Evolutionary conservation across 2,797 vertebrate species (phyloP).

Genomic region (Taenioides sp.): DNA sequence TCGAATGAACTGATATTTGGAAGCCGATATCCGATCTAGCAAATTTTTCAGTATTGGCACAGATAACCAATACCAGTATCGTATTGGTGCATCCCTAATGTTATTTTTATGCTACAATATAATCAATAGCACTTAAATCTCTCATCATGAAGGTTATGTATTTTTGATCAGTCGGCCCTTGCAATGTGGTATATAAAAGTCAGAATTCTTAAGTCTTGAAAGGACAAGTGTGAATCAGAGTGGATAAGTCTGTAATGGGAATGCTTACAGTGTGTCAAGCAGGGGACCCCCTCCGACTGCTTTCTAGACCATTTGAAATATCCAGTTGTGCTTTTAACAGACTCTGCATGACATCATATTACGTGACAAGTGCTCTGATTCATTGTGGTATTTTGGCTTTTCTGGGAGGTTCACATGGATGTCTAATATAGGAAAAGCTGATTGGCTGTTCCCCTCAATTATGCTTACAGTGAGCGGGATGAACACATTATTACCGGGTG

Average conservation of each 20-base stretch:
- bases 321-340: slow-evolving; percentile 36
- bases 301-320: slow-evolving; percentile 30
- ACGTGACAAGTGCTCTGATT: slow-evolving; percentile 50
- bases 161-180: not conserved
- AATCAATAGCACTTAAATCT: not conserved
- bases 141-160: not conserved
- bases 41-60: too few relatives aligned
- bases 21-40: too few relatives aligned
- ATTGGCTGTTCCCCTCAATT: slow-evolving; percentile 13
- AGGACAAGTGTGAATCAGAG: not conserved
- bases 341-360: slow-evolving; percentile 53
- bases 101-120: not conserved
- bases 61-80: too few relatives aligned
- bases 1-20: too few relatives aligned
- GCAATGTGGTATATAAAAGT: not conserved
- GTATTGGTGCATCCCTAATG: too few relatives aligned
- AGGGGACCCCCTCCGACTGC: slow-evolving; percentile 6
- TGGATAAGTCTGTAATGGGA: not conserved
- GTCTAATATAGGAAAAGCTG: slow-evolving; percentile 32
- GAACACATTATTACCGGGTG: not conserved
- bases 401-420: slow-evolving; percentile 29
- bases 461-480: slow-evolving; percentile 3
- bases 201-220: not conserved
- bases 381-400: slow-evolving; percentile 20
- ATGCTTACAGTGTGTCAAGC: not conserved